Percentiles rank a stretch among this genome's conserved stretches.
These are phyloP conservation scores for Hylaeus anthracinus DNA, from an alignment of 1,140 invertebrate species.

Conservation along the genomic window DNA sequence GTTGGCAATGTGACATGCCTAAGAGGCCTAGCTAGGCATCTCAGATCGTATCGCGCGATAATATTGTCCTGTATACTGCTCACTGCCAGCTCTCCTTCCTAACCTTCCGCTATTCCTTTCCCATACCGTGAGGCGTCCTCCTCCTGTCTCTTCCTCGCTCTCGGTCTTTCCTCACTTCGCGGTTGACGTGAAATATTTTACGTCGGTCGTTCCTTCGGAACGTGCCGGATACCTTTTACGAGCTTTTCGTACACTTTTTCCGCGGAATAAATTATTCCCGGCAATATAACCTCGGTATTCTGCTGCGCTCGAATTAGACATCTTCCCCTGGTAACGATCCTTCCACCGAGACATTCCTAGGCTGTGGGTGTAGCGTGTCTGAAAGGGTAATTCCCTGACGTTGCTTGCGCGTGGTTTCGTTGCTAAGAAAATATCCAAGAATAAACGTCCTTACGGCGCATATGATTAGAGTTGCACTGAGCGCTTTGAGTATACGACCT, in stretches of 20 bases:
- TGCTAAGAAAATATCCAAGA: too few relatives aligned
- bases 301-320: constrained; percentile 16
- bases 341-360: background rate
- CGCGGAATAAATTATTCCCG: constrained; percentile 26
- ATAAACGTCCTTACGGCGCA: too few relatives aligned
- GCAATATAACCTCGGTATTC: background rate
- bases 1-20: constrained; percentile 74
- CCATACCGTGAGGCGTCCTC: constrained; percentile 50
- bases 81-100: constrained; percentile 63
- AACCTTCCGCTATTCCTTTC: constrained; percentile 56
- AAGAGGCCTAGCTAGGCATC: constrained; percentile 70
- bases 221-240: constrained; percentile 38
- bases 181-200: constrained; percentile 38
- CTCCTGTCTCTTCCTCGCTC: constrained; percentile 35
- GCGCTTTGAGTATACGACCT: too few relatives aligned
- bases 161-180: constrained; percentile 46
- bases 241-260: background rate
- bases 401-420: too few relatives aligned
- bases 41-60: constrained; percentile 73
- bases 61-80: constrained; percentile 69
- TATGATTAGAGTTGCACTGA: too few relatives aligned
- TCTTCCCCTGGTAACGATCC: background rate
- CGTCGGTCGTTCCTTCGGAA: constrained; percentile 21
- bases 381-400: too few relatives aligned
- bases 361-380: too few relatives aligned